These are phyloP conservation scores for Platycheirus albimanus DNA, from an alignment of 2,888 invertebrate species.

Conservation along the genomic window DNA sequence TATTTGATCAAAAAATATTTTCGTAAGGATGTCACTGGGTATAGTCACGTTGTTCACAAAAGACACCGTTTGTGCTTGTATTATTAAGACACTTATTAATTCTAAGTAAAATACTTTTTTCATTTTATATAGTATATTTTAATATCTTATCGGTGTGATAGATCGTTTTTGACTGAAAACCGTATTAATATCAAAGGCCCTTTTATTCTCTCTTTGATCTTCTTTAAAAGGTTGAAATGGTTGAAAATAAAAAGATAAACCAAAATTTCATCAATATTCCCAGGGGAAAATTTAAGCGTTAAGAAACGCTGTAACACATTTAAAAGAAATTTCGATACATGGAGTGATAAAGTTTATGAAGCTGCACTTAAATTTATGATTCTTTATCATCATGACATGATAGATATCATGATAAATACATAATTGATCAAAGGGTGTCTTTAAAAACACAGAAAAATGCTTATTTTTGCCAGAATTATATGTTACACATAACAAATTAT, in stretches of 20 bases:
- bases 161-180: slow-evolving; percentile 23
- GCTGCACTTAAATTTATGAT: too few relatives aligned
- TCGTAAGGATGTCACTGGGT: slow-evolving; percentile 41
- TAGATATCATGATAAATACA: too few relatives aligned
- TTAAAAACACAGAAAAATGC: too few relatives aligned
- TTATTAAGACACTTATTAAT: neutral
- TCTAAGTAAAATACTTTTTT: neutral
- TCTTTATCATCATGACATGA: too few relatives aligned
- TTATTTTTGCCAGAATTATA: too few relatives aligned
- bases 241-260: slow-evolving; percentile 37
- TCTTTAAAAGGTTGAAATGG: neutral
- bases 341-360: slow-evolving; percentile 1
- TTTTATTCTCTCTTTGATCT: slow-evolving; percentile 22
- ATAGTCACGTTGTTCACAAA: slow-evolving; percentile 31
- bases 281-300: neutral
- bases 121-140: slow-evolving; percentile 28
- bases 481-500: too few relatives aligned
- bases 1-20: slow-evolving; percentile 35
- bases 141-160: neutral
- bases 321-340: neutral
- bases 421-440: too few relatives aligned
- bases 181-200: neutral
- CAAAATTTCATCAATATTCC: neutral
- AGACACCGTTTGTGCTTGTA: slow-evolving; percentile 1
- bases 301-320: neutral